Evolutionary conservation across 35 echinoderm and acorn worm species (phyloP).

Genomic region (Patiria miniata): DNA sequence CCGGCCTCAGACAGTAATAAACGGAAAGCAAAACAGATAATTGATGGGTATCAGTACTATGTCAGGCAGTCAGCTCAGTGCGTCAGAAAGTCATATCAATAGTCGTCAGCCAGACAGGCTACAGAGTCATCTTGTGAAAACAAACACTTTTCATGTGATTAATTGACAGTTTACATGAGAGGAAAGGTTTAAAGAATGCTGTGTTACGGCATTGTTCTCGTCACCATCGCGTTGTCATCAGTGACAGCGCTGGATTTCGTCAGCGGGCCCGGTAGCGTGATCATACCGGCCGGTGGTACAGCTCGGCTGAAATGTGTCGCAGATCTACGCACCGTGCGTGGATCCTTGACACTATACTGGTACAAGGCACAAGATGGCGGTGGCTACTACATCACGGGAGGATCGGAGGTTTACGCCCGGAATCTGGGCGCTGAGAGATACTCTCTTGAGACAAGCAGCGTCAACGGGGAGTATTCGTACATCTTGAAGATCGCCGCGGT

Average conservation of each 20-base stretch:
- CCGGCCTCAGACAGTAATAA: no score
- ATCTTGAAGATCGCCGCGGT: not conserved
- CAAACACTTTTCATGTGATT: no score
- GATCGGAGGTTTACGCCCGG: not conserved
- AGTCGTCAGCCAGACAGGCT: no score
- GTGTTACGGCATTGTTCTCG: not conserved
- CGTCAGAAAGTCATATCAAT: no score
- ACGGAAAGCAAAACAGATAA: no score
- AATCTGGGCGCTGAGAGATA: not conserved
- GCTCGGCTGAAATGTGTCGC: not conserved
- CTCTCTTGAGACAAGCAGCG: not conserved
- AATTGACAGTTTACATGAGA: no score
- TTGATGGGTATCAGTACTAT: no score
- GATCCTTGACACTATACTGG: not conserved
- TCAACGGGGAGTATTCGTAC: not conserved
- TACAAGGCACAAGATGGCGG: not conserved
- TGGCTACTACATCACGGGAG: not conserved
- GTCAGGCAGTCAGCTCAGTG: no score
- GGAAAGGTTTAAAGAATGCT: not conserved
- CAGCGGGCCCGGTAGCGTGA: not conserved
- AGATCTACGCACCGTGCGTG: not conserved
- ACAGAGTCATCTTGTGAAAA: no score
- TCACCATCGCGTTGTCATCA: not conserved
- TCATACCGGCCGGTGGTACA: not conserved
- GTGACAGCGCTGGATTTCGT: not conserved